Percentiles rank a stretch among this genome's conserved stretches.
Conservation (phyloP, 2,113 vertebrate genomes). For the Zingel zingel region DNA sequence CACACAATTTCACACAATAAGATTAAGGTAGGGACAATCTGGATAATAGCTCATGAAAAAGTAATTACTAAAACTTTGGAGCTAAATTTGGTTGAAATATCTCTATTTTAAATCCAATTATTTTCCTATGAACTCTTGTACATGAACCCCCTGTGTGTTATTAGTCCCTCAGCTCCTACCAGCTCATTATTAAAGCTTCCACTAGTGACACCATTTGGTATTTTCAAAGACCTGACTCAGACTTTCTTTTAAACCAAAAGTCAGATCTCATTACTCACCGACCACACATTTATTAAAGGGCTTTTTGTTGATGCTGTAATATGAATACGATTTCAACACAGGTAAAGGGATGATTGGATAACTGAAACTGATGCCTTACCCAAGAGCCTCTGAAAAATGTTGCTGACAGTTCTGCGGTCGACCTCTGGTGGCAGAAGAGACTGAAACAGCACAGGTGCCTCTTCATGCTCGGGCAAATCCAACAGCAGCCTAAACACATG, state of each 20-base stretch:
- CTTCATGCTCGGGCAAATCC: neutral
- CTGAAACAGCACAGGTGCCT: slow-evolving; percentile 36
- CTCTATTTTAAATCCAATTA: neutral
- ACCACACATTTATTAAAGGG: slow-evolving; percentile 1
- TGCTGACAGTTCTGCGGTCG: slow-evolving; percentile 64
- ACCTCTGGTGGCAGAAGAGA: slow-evolving; percentile 61
- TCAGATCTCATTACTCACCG: too few species aligned
- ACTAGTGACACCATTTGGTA: neutral
- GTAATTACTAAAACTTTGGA: neutral
- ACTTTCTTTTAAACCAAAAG: too few species aligned
- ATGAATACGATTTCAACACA: slow-evolving; percentile 22
- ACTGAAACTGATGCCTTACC: slow-evolving; percentile 54
- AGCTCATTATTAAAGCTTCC: neutral
- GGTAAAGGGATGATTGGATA: neutral
- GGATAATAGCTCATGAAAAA: neutral
- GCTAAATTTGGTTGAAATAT: neutral
- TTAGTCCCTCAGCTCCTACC: neutral
- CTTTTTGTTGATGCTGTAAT: neutral
- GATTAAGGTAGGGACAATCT: neutral
- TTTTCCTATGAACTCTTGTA: slow-evolving; percentile 1
- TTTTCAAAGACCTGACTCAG: neutral
- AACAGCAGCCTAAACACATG: slow-evolving; percentile 30
- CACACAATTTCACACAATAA: neutral
- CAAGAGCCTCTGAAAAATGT: slow-evolving; percentile 65
- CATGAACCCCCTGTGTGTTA: neutral